Evolutionary conservation across 2,888 invertebrate genomes (phyloP).

Genomic region (Pteria penguin): DNA sequence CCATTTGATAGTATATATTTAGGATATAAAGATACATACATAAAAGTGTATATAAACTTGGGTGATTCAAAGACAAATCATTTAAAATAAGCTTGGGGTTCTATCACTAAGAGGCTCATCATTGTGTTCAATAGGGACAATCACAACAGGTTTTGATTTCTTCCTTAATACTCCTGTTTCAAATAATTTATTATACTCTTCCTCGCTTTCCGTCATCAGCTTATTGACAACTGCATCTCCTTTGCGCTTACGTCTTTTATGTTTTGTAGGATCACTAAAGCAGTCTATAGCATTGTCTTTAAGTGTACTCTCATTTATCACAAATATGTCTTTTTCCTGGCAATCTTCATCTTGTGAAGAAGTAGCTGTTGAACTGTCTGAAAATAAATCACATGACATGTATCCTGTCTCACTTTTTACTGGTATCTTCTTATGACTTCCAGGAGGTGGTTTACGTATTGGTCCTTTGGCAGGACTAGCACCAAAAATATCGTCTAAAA

Average conservation of each 20-base stretch:
- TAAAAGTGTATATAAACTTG: too few species aligned
- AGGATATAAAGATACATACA: too few species aligned
- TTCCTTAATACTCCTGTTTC: constrained; percentile 57
- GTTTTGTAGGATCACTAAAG: constrained; percentile 55
- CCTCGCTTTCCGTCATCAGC: constrained; percentile 60
- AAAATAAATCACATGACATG: constrained; percentile 22
- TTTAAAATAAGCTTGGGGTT: constrained; percentile 15
- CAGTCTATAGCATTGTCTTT: constrained; percentile 56
- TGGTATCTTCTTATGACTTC: constrained; percentile 22
- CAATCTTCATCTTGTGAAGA: not conserved
- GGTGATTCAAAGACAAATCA: too few species aligned
- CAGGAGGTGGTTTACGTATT: constrained; percentile 51
- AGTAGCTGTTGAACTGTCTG: constrained; percentile 8
- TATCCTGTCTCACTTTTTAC: not conserved
- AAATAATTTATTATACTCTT: constrained; percentile 60
- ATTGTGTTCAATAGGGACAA: not conserved
- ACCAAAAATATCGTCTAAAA: constrained; percentile 58
- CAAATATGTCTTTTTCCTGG: constrained; percentile 36
- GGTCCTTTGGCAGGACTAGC: not conserved
- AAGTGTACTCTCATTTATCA: constrained; percentile 58
- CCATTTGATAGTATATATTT: too few species aligned
- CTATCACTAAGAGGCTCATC: not conserved
- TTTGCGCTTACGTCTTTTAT: constrained; percentile 41
- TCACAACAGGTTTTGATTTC: constrained; percentile 19
- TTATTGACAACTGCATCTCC: constrained; percentile 49